These are phyloP conservation scores for Rhynchonema sp. DNA, from an alignment of 2,888 invertebrate genomes.

Conservation along the genomic window DNA sequence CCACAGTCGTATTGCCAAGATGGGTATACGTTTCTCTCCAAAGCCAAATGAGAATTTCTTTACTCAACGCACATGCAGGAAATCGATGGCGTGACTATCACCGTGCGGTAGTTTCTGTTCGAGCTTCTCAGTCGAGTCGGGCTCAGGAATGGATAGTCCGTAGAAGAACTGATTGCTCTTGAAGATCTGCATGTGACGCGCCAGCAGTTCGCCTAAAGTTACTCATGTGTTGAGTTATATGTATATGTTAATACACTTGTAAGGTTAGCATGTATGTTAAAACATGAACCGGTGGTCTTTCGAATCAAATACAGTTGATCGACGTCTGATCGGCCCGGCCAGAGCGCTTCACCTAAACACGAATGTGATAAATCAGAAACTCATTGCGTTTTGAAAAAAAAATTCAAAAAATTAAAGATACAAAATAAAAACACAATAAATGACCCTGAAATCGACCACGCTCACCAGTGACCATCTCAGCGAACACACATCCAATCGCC, in stretches of 20 bases:
- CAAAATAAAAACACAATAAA: too few relatives aligned
- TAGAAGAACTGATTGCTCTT: constrained; percentile 81
- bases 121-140: constrained; percentile 57
- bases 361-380: constrained; percentile 50
- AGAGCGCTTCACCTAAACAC: too few relatives aligned
- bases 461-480: constrained; percentile 33
- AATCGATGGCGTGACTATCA: constrained; percentile 51
- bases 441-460: too few relatives aligned
- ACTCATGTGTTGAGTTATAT: too few relatives aligned
- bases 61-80: constrained; percentile 55
- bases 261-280: too few relatives aligned
- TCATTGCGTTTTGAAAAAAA: constrained; percentile 15
- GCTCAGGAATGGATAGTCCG: constrained; percentile 76
- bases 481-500: constrained; percentile 59
- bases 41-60: too few relatives aligned
- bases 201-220: constrained; percentile 56
- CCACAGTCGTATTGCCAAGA: too few relatives aligned
- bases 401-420: too few relatives aligned
- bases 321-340: constrained; percentile 96
- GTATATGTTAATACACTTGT: too few relatives aligned
- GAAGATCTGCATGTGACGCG: constrained; percentile 84
- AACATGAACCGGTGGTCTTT: constrained; percentile 53
- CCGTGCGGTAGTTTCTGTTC: constrained; percentile 64
- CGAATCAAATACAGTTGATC: constrained; percentile 90
- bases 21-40: too few relatives aligned